These are phyloP conservation scores for Hozukius guyotensis DNA, from an alignment of 2,797 vertebrate genomes.

Conservation along the genomic window DNA sequence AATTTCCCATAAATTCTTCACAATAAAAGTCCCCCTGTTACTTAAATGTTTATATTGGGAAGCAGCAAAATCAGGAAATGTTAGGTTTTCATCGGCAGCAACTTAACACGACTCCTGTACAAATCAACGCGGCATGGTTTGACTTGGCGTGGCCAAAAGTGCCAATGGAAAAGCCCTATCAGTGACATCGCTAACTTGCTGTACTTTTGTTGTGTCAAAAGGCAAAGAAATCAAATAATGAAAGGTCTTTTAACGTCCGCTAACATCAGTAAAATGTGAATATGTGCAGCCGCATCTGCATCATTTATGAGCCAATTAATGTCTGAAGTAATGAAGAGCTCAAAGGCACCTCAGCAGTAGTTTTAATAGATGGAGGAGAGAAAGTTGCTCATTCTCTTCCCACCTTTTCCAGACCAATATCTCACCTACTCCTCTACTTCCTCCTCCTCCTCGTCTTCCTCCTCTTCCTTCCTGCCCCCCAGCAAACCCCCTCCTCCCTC, in stretches of 20 bases:
- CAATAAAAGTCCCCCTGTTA: no score
- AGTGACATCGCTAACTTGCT: neutral
- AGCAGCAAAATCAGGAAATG: no score
- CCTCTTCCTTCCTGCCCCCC: slow-evolving; percentile 30
- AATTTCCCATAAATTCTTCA: no score
- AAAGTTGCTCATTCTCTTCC: slow-evolving; percentile 10
- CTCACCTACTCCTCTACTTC: slow-evolving; percentile 42
- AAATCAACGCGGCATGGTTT: no score
- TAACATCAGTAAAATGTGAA: neutral
- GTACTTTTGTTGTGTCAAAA: neutral
- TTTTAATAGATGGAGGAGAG: neutral
- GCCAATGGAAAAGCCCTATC: no score
- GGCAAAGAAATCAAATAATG: neutral
- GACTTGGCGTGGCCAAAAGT: no score
- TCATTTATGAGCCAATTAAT: neutral
- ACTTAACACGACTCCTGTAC: no score
- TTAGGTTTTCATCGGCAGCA: no score
- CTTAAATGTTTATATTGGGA: no score
- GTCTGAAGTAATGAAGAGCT: neutral
- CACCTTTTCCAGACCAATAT: slow-evolving; percentile 22
- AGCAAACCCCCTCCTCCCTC: neutral
- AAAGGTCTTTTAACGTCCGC: neutral
- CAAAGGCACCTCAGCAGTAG: neutral
- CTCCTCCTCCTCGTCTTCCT: slow-evolving; percentile 8
- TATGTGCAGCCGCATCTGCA: neutral